Evolutionary conservation across 2,888 invertebrate species (phyloP), one percentile per base, ranked within the genome.

Genomic region (Spatulosminthurus flaviceps): DNA sequence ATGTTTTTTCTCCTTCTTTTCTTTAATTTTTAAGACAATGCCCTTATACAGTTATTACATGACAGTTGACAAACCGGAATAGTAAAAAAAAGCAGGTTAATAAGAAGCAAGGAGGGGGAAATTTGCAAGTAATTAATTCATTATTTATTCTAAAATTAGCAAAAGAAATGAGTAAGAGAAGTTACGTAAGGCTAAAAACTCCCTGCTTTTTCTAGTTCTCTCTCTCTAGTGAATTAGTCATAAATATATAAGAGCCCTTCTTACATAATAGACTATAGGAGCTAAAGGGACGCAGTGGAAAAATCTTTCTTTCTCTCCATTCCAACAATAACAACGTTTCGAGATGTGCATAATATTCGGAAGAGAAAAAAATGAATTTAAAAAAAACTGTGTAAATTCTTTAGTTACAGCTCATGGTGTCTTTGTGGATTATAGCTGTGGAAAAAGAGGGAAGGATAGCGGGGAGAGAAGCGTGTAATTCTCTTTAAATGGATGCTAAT

Each of bases 401-500:
- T 9, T 34, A 7, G 34, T 34, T 34, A 34, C 9, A 9, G 34
- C 34, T 34, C 34, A 34, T 34, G 34, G 34, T 34, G 34, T 9
- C 34, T 34, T 34, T 34, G 34, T 34, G 9, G 34, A 29, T 69
- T 69, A 21, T 29, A 29, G 34, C 34, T 19, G 69, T 34, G n/a
- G 9, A 26, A 64, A 21, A 69, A 21, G 28, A 34, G 11, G 28
- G 19, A 34, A 71, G 71, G 71, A n/a, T n/a, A 34, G 43, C 42
- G 71, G 43, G 34, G 71, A 41, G 26, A 24, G 24, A 34, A 42
- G 42, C 51, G n/a, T 51, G 51, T 51, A 51, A 51, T 51, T 51
- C 16, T 42, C n/a, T 28, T 60, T 26, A 73, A 73, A 73, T 60
- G 42, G 73, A 73, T 73, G 73, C 60, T 73, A 73, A 73, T 73